Percentiles rank a stretch among this genome's conserved stretches.
Evolutionary conservation across 2,888 invertebrate genomes (phyloP).

Genomic region (Apotomis turbidana): DNA sequence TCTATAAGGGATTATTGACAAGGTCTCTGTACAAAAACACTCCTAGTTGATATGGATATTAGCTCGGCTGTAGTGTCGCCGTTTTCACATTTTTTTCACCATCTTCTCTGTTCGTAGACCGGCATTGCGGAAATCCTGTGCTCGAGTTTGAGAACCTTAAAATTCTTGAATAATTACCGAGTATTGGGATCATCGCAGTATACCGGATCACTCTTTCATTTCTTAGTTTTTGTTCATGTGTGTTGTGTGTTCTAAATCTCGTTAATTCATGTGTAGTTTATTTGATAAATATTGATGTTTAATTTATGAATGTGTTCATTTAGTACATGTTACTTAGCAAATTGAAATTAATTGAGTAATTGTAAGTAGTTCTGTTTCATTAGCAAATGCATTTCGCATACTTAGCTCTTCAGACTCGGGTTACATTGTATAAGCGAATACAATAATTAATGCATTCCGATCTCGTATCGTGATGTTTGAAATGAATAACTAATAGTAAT

Average conservation of each 20-base stretch:
- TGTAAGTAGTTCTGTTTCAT: constrained; percentile 12
- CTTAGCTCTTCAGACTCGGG: not conserved
- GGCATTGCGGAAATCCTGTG: constrained; percentile 34
- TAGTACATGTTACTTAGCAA: constrained; percentile 8
- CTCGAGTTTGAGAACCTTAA: not conserved
- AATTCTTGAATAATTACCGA: constrained; percentile 2
- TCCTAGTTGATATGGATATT: constrained; percentile 20
- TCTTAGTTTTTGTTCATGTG: constrained; percentile 28
- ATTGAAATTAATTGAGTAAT: constrained; percentile 23
- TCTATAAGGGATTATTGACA: not conserved
- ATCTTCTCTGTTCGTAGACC: constrained; percentile 17
- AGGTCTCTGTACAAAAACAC: constrained; percentile 4
- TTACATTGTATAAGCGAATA: constrained; percentile 12
- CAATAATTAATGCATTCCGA: constrained; percentile 9
- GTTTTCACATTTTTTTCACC: constrained; percentile 36
- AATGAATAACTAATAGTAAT: not conserved
- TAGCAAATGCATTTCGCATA: constrained; percentile 21
- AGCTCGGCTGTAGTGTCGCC: constrained; percentile 45
- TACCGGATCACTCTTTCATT: constrained; percentile 24
- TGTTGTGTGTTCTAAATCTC: constrained; percentile 31
- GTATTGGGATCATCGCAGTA: constrained; percentile 26
- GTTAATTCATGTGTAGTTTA: constrained; percentile 29
- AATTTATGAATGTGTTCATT: not conserved
- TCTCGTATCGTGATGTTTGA: not conserved
- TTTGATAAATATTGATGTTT: constrained; percentile 1